These are phyloP conservation scores for Hymenopus coronatus DNA, from an alignment of 2,888 invertebrate species.

Conservation along the genomic window DNA sequence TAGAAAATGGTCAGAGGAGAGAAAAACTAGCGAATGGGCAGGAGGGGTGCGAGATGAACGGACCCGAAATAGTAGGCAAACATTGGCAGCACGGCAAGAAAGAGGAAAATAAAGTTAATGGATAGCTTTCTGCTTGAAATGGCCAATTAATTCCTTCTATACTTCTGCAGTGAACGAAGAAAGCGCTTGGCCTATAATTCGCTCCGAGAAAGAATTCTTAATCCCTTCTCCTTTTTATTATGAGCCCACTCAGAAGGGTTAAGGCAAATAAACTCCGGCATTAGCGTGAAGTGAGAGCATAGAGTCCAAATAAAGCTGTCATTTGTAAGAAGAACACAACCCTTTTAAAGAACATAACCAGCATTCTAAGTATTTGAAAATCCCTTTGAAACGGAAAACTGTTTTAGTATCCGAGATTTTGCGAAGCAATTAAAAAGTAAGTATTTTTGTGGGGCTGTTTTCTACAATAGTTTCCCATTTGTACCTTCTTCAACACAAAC, in stretches of 20 bases:
- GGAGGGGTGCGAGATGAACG: slow-evolving; percentile 13
- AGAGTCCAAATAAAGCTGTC: neutral
- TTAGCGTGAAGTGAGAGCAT: neutral
- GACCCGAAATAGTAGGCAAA: slow-evolving; percentile 13
- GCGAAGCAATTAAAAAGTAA: neutral
- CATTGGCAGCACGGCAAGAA: slow-evolving; percentile 13
- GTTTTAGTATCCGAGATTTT: neutral
- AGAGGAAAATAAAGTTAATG: slow-evolving; percentile 22
- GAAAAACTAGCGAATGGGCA: neutral
- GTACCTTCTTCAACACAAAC: too few species aligned
- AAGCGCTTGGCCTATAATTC: slow-evolving; percentile 27
- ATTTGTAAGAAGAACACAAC: neutral
- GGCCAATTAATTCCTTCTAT: slow-evolving; percentile 33
- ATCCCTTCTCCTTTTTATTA: slow-evolving; percentile 26
- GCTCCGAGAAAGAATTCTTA: slow-evolving; percentile 33
- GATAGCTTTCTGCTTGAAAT: slow-evolving; percentile 26
- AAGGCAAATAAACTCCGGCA: neutral
- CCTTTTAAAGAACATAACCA: neutral
- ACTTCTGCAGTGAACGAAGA: slow-evolving; percentile 1
- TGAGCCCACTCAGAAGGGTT: neutral
- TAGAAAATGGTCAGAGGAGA: neutral
- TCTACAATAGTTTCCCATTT: neutral
- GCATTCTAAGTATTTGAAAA: neutral
- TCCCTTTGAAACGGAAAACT: neutral
- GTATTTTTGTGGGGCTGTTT: neutral